Conservation (phyloP, 37 sponge, comb jelly and placozoan genomes). For the Tethya wilhelma region DNA sequence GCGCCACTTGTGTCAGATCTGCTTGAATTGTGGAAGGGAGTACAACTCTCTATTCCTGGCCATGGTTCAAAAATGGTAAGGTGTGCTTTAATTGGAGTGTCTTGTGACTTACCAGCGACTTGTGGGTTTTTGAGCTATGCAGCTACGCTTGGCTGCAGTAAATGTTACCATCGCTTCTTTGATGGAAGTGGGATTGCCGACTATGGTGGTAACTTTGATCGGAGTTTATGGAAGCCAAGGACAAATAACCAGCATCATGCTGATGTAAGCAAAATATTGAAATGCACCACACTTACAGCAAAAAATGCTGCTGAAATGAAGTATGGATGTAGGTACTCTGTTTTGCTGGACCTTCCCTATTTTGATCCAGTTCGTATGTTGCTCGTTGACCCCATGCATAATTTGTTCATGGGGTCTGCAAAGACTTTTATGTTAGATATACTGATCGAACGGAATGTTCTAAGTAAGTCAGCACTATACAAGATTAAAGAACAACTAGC, state of each 20-base stretch:
- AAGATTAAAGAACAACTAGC: slow-evolving; percentile 18
- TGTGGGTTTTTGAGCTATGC: slow-evolving; percentile 61
- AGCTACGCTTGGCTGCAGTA: slow-evolving; percentile 34
- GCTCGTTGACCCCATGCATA: slow-evolving; percentile 78
- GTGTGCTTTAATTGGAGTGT: slow-evolving; percentile 29
- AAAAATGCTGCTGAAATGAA: background rate
- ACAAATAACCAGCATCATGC: background rate
- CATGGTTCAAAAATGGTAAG: no score
- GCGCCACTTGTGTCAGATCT: slow-evolving; percentile 50
- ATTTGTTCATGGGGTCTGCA: slow-evolving; percentile 62
- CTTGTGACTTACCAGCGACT: slow-evolving; percentile 58
- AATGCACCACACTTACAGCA: background rate
- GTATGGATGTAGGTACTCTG: slow-evolving; percentile 42
- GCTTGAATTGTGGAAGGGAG: slow-evolving; percentile 38
- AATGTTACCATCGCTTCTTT: slow-evolving; percentile 2
- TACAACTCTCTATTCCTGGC: slow-evolving; percentile 32
- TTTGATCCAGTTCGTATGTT: slow-evolving; percentile 48
- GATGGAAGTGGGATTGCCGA: background rate
- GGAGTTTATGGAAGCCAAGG: slow-evolving; percentile 9
- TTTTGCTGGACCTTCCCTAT: slow-evolving; percentile 55
- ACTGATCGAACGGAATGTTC: slow-evolving; percentile 19
- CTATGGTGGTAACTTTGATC: slow-evolving; percentile 46
- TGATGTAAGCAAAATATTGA: background rate
- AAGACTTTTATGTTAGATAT: slow-evolving; percentile 34
- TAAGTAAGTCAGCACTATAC: no score